These are phyloP conservation scores for Campoletis raptor DNA, from an alignment of 2,888 invertebrate genomes.

Conservation along the genomic window DNA sequence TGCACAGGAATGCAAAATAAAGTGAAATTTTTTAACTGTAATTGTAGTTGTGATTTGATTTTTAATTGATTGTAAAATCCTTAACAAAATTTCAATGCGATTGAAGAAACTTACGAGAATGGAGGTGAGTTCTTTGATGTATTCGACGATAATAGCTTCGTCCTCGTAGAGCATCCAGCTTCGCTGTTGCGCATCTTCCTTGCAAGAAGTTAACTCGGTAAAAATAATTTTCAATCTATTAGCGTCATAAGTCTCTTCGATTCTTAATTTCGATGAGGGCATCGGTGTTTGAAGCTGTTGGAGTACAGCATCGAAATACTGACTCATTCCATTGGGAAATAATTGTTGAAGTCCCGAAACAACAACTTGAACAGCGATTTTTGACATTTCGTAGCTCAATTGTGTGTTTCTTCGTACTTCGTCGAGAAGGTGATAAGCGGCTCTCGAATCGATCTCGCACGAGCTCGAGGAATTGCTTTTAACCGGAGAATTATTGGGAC, in stretches of 20 bases:
- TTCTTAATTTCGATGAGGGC: conserved; percentile 88
- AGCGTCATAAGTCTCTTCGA: conserved; percentile 94
- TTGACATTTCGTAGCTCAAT: conserved; percentile 94
- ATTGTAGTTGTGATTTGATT: no score
- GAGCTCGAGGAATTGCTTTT: conserved; percentile 78
- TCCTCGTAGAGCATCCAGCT: conserved; percentile 98
- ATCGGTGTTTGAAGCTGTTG: conserved; percentile 88
- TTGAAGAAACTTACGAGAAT: conserved; percentile 87
- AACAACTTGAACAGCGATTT: conserved; percentile 93
- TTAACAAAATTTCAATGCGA: neutral
- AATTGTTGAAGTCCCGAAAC: conserved; percentile 87
- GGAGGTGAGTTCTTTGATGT: conserved; percentile 92
- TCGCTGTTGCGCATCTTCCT: conserved; percentile 97
- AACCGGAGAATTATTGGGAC: conserved; percentile 76
- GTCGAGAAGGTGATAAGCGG: conserved; percentile 92
- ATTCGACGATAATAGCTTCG: conserved; percentile 94
- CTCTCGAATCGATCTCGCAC: conserved; percentile 83
- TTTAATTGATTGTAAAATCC: no score
- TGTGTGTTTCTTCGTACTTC: conserved; percentile 93
- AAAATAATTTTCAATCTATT: conserved; percentile 93
- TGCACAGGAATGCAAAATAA: no score
- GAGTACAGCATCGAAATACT: conserved; percentile 86
- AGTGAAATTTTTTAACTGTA: no score
- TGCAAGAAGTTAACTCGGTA: conserved; percentile 93
- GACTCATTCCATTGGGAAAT: conserved; percentile 87